Base-by-base conservation (phyloP, 2,888 invertebrate genomes). In the Sacculina carcini region DNA sequence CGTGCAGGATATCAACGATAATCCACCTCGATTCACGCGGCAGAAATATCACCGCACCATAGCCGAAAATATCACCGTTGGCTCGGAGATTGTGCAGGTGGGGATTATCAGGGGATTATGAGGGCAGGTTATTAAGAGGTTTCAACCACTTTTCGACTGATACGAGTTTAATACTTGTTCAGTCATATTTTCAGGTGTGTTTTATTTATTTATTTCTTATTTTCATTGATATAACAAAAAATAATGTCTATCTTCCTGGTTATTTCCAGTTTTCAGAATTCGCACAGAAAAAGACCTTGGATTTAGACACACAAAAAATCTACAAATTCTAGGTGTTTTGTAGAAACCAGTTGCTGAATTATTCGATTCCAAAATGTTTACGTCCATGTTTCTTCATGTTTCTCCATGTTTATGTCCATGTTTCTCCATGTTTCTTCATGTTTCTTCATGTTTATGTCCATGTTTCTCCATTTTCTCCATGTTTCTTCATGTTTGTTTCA, bases 1-100 rank as follows among this genome's bases (percentile, higher is more conserved):
- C 7, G 73, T 89, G 19, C 67, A 74, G 14, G 89, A 89, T 67
- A 77, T 77, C 60, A 89, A 89, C 63, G 89, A 89, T 65, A 89
- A 89, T 65, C 73, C 76, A 7, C 89, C 89, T 0, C 71, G 73
- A 50, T 89, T 89, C 66, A 71, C 73, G 46, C 82, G 82, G 64
- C 68, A 75, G 50, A 71, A 78, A 2, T 89, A 85, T 65, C 74
- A 73, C 46, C 76, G 80, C 12, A 71, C 77, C 53, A 75, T 86
- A 40, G 71, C 75, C 51, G 90, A 94, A 66, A 82, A 86, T 66
- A 76, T 80, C 0, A 67, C 72, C 58, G 66, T 74, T 28, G 80
- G 80, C 28, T 73, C 77, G 58, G 75, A 58, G 14, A 40, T 56
- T 7, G 52, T 57, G 10, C 55, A 57, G 55, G 56, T 57, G 19